Percentiles rank a stretch among this genome's conserved stretches.
Evolutionary conservation across 2,888 invertebrate genomes (phyloP).

Genomic region (Oxytorus armatus): DNA sequence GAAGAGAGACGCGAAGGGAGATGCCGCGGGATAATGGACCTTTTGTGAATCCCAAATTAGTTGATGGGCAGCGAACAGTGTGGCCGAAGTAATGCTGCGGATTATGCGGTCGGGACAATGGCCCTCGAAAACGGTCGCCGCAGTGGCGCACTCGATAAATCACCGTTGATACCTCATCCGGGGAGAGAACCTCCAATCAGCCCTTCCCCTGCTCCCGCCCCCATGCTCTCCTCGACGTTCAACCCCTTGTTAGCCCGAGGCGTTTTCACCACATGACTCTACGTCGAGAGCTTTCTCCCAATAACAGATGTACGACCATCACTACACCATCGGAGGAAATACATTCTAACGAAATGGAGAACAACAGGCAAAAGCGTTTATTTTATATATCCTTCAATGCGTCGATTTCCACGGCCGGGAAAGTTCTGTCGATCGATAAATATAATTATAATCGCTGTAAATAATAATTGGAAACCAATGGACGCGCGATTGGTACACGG

Average conservation of each 20-base stretch:
- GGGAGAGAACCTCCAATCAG: constrained; percentile 43
- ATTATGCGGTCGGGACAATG: constrained; percentile 67
- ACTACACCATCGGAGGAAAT: constrained; percentile 2
- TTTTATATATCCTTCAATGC: neutral
- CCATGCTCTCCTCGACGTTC: constrained; percentile 6
- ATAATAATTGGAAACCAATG: too few species aligned
- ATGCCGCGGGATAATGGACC: constrained; percentile 64
- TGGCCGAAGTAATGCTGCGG: constrained; percentile 69
- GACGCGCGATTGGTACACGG: too few species aligned
- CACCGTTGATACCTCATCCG: constrained; percentile 64
- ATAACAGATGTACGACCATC: neutral
- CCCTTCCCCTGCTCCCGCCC: constrained; percentile 15
- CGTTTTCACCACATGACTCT: constrained; percentile 13
- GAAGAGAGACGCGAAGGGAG: constrained; percentile 39
- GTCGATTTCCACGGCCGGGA: too few species aligned
- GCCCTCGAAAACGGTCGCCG: constrained; percentile 65
- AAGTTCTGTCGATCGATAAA: too few species aligned
- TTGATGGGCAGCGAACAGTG: constrained; percentile 68
- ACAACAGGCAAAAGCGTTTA: neutral
- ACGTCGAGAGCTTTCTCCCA: constrained; percentile 16
- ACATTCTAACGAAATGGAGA: neutral
- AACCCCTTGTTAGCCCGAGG: constrained; percentile 15
- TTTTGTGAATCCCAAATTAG: constrained; percentile 71
- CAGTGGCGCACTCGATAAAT: constrained; percentile 66
- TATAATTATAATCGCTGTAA: too few species aligned